Evolutionary conservation across 2,797 vertebrate species (phyloP).

Genomic region (Phoxinus dragarum): DNA sequence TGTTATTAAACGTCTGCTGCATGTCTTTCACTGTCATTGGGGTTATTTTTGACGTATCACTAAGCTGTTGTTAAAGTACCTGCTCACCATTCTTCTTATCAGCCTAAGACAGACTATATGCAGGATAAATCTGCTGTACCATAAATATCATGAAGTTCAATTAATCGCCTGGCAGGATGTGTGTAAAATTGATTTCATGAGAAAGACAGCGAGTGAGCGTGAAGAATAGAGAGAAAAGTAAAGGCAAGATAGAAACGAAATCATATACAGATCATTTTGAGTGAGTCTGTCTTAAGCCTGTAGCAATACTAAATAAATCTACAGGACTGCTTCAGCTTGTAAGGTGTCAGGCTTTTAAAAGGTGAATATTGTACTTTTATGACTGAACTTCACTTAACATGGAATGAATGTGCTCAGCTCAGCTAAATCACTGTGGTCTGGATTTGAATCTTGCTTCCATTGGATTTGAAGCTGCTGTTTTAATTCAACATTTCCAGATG

Average conservation of each 20-base stretch:
- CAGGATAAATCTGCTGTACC: slow-evolving; percentile 7
- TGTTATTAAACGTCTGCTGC: background rate
- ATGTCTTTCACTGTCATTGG: background rate
- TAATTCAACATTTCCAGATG: slow-evolving; percentile 5
- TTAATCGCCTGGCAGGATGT: slow-evolving; percentile 29
- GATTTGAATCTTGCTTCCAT: slow-evolving; percentile 9
- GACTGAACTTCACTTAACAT: background rate
- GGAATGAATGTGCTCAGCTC: slow-evolving; percentile 18
- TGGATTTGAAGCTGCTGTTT: background rate
- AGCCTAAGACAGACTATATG: slow-evolving; percentile 29
- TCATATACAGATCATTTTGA: slow-evolving; percentile 36
- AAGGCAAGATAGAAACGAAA: background rate
- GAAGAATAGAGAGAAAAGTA: background rate
- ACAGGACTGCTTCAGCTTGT: background rate
- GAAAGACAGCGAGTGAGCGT: background rate
- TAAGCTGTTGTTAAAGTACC: slow-evolving; percentile 6
- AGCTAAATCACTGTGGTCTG: background rate
- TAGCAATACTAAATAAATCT: slow-evolving; percentile 16
- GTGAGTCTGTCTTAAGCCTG: slow-evolving; percentile 7
- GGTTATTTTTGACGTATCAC: background rate
- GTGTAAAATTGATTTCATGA: slow-evolving; percentile 31
- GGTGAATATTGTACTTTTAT: slow-evolving; percentile 13
- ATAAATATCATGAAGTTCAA: slow-evolving; percentile 53
- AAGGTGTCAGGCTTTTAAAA: slow-evolving; percentile 6
- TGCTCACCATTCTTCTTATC: slow-evolving; percentile 8